Evolutionary conservation across 2,113 vertebrate genomes (phyloP).

Genomic region (Glaucidium brasilianum): DNA sequence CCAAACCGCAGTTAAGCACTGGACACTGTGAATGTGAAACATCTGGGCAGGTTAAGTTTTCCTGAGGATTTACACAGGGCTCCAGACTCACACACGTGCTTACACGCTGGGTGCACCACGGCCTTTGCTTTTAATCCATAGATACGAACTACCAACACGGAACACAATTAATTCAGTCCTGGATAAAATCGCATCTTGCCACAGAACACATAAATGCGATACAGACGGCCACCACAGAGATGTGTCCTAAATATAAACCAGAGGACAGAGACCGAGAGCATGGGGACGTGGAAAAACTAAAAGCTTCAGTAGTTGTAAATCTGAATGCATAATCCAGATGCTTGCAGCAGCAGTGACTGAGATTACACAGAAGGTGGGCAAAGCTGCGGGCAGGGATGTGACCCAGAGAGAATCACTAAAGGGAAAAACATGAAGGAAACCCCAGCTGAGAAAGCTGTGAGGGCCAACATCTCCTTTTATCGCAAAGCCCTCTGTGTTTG

Average conservation of each 20-base stretch:
- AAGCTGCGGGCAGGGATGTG: accelerated
- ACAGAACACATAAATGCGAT: accelerated
- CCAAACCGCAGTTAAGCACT: accelerated
- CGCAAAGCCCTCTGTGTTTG: not conserved
- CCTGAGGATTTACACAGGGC: not conserved
- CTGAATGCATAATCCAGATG: accelerated
- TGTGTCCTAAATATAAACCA: not conserved
- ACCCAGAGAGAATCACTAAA: accelerated
- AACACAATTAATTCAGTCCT: not conserved
- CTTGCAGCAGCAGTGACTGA: too few relatives aligned
- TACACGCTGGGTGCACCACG: accelerated
- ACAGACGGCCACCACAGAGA: accelerated
- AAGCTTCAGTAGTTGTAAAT: not conserved
- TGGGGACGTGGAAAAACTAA: accelerated
- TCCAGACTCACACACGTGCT: not conserved
- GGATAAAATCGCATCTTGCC: not conserved
- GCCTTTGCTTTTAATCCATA: not conserved
- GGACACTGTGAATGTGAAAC: accelerated
- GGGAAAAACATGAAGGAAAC: not conserved
- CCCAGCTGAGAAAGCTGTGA: not conserved
- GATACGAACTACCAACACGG: accelerated
- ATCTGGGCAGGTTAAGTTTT: not conserved
- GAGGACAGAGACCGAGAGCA: too few relatives aligned
- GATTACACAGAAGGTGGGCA: accelerated
- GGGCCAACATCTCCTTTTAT: not conserved